phyloP scores from a whole-genome alignment of 2,888 invertebrate genomes.

The Agriopis marginaria region DNA sequence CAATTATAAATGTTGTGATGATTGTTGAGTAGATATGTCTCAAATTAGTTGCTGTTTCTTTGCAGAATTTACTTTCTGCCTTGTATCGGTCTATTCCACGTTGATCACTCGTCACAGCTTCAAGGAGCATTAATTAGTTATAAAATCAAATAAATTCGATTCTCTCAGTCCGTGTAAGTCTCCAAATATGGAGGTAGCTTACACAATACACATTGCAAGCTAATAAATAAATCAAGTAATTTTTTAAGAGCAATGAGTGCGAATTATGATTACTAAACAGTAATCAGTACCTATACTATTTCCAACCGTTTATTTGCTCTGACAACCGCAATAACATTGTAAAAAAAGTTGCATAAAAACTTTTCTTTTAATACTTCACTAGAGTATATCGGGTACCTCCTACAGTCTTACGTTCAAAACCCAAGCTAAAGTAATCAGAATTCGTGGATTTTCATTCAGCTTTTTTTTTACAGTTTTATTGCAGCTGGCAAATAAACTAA shows the following conservation, averaged over 20 bases:
- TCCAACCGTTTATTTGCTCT: neutral
- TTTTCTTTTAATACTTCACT: too few species aligned
- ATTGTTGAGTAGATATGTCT: neutral
- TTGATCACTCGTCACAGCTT: constrained; percentile 7
- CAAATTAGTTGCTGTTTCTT: constrained; percentile 1
- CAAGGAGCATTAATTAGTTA: constrained; percentile 1
- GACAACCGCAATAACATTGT: too few species aligned
- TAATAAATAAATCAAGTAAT: too few species aligned
- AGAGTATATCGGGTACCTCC: too few species aligned
- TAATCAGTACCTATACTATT: neutral
- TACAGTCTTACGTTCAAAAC: neutral
- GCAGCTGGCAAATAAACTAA: neutral
- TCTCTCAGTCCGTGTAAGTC: too few species aligned
- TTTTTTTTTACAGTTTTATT: neutral
- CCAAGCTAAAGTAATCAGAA: neutral
- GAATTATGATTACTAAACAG: too few species aligned
- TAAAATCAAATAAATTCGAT: neutral
- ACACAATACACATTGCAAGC: too few species aligned
- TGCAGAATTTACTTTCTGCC: constrained; percentile 8
- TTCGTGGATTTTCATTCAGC: neutral
- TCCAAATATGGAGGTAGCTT: too few species aligned
- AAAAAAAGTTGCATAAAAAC: too few species aligned
- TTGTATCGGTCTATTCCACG: neutral
- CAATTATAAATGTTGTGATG: constrained; percentile 3
- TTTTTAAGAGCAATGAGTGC: too few species aligned